These are phyloP conservation scores for Hydractinia symbiolongicarpus DNA, from an alignment of 30 jellyfish, hydroid and myxozoan genomes.

Conservation along the genomic window DNA sequence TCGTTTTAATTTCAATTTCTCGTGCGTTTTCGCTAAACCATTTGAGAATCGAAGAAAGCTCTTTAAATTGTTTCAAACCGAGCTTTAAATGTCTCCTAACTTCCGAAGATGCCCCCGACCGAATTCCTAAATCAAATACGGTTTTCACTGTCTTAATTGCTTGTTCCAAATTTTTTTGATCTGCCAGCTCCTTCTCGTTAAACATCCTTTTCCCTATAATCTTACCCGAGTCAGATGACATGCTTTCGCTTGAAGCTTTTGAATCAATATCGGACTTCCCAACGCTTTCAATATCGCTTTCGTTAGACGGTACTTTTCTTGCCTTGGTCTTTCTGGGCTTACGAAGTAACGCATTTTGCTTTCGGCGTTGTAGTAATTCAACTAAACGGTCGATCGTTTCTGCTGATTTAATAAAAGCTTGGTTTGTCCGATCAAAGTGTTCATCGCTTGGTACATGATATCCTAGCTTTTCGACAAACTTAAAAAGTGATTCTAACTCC, in stretches of 20 bases:
- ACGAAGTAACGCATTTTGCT: neutral
- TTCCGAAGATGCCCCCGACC: neutral
- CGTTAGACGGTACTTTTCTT: neutral
- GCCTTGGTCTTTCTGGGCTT: neutral
- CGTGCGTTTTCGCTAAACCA: neutral
- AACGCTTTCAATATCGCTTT: neutral
- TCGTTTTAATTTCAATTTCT: neutral
- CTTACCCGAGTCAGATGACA: neutral
- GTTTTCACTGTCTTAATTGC: neutral
- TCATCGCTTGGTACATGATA: conserved; percentile 13
- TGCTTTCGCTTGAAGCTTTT: neutral
- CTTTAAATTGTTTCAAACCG: conserved; percentile 1
- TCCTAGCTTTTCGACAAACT: neutral
- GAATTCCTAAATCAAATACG: neutral
- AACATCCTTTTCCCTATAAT: neutral
- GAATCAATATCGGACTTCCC: neutral
- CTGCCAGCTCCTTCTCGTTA: conserved; percentile 16
- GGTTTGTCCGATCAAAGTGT: conserved; percentile 5
- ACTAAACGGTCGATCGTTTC: neutral
- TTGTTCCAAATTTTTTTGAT: neutral
- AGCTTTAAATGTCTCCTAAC: neutral
- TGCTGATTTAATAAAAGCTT: neutral
- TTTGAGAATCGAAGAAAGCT: neutral
- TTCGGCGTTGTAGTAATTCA: neutral
- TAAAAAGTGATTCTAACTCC: neutral